These are phyloP conservation scores for Drosophila stalkeri DNA, from an alignment of 2,888 invertebrate species.

Conservation along the genomic window DNA sequence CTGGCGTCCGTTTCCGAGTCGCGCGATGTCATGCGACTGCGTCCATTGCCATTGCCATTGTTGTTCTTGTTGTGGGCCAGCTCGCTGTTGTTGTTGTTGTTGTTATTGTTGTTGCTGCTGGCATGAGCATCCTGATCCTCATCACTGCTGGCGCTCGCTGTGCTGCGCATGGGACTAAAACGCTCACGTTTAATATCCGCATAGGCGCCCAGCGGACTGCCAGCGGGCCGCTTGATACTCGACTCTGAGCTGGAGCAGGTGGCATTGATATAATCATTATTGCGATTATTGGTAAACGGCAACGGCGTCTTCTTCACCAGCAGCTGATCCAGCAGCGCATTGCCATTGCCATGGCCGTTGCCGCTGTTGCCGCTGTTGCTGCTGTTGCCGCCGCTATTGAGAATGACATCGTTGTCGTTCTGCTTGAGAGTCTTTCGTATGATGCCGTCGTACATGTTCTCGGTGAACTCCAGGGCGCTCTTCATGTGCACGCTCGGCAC, in stretches of 20 bases:
- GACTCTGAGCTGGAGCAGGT: constrained; percentile 49
- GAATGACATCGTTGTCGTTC: constrained; percentile 79
- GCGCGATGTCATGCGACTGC: constrained; percentile 79
- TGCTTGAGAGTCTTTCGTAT: constrained; percentile 90
- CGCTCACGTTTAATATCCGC: constrained; percentile 87
- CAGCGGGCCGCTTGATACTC: constrained; percentile 76
- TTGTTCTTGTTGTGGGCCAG: constrained; percentile 63
- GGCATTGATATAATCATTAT: constrained; percentile 70
- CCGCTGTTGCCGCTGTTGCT: constrained; percentile 84
- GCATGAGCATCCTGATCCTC: constrained; percentile 40
- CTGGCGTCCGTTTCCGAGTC: constrained; percentile 82
- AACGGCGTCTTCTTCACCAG: constrained; percentile 87
- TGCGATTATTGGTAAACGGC: constrained; percentile 80
- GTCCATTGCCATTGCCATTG: constrained; percentile 59
- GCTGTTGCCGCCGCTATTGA: background rate
- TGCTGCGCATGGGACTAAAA: constrained; percentile 71
- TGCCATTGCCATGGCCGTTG: constrained; percentile 86
- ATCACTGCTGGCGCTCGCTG: constrained; percentile 70
- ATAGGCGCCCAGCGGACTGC: constrained; percentile 83
- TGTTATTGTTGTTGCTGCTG: constrained; percentile 58
- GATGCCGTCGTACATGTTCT: constrained; percentile 91
- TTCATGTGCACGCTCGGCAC: constrained; percentile 81
- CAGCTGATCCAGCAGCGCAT: constrained; percentile 88
- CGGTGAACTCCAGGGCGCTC: constrained; percentile 87
- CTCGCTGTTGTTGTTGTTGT: constrained; percentile 62